These are phyloP conservation scores for Drosophila antonietae DNA, from an alignment of 2,888 invertebrate species.

Conservation along the genomic window DNA sequence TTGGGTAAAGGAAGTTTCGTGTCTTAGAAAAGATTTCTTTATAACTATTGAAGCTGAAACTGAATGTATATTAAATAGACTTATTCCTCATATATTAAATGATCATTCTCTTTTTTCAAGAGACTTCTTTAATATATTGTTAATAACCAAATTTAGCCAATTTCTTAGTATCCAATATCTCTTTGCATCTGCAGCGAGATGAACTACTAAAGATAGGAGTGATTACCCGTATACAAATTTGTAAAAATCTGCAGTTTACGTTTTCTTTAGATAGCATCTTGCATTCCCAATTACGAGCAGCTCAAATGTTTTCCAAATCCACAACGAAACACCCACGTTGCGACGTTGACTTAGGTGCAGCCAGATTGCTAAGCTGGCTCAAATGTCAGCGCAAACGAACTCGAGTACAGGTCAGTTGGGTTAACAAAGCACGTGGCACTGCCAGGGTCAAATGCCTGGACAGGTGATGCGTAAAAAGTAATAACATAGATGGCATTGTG, in stretches of 20 bases:
- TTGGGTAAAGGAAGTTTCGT: background rate
- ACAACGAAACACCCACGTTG: conserved; percentile 43
- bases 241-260: conserved; percentile 36
- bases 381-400: conserved; percentile 33
- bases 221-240: conserved; percentile 35
- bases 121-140: background rate
- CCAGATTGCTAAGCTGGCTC: conserved; percentile 26
- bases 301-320: conserved; percentile 3
- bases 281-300: conserved; percentile 26
- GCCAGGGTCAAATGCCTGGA: conserved; percentile 34
- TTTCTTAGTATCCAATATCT: background rate
- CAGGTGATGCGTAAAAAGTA: conserved; percentile 64
- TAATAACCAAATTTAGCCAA: background rate
- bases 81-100: background rate
- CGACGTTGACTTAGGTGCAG: conserved; percentile 17
- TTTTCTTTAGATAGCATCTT: conserved; percentile 26
- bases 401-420: conserved; percentile 52
- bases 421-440: conserved; percentile 66
- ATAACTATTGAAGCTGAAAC: background rate
- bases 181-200: conserved; percentile 10
- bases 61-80: background rate
- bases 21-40: background rate
- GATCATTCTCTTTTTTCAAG: background rate
- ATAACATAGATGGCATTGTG: conserved; percentile 54
- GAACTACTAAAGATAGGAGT: conserved; percentile 15